Evolutionary conservation across 2,797 vertebrate genomes (phyloP), one percentile per base, ranked within the genome.

Genomic region (Gymnopithys bicolor): DNA sequence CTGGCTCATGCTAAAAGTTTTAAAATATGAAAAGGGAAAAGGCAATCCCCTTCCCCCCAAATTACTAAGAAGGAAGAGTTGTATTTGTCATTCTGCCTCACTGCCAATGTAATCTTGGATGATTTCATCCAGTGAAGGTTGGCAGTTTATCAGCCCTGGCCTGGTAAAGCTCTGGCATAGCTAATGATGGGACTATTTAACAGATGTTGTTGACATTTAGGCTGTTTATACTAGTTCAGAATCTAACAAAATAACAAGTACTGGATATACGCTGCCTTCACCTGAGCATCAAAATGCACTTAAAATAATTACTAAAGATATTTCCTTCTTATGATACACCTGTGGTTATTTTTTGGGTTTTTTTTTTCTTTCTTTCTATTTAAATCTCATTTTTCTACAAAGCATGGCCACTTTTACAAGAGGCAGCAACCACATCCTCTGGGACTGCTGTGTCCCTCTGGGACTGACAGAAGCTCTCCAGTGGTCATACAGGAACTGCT

Each of bases 31-130:
- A 59, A 91, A 71, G 78, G 3, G 19, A 55, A 59, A 79, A 60
- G 24, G 48, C 24, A 73, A 51, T 4, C 17, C 2, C 3, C 8
- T 39, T 32, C 3, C 6, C 7, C 5, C 4, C 22, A 56, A 5
- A 4, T 74, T n/a, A 33, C 41, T n/a, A 76, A 52, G 64, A 84
- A 41, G 30, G 23, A 79, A 37, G 19, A 59, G 22, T 19, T 63
- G 23, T 28, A 32, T 67, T 71, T 79, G 33, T 45, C 78, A 49
- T 64, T 60, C 59, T 82, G 71, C 68, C 55, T 69, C 4, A 9
- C 37, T 64, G 76, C 55, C 27, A 6, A 17, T 32, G 43, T 52
- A 45, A 32, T 16, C 43, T 68, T 2, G 4, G 56, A 33, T 28
- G 51, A 71, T 23, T 87, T 76, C 59, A 52, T 18, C 48, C 10